phyloP scores from a whole-genome alignment of 2,888 invertebrate genomes.

The Ariolimax columbianus region DNA sequence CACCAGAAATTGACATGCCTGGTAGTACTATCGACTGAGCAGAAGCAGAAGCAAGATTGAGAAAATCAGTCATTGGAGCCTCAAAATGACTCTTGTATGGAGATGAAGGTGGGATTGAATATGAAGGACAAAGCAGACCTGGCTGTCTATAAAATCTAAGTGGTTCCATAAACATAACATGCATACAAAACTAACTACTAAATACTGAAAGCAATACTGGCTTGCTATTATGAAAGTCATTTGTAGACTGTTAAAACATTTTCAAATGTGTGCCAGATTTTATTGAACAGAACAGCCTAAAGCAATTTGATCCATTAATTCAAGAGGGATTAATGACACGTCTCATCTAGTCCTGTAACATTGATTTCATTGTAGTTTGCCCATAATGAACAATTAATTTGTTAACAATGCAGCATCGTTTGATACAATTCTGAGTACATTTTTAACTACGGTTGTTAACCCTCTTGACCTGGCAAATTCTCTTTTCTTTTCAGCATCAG shows the following conservation, averaged over 20 bases:
- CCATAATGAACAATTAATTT: background rate
- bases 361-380: background rate
- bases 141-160: background rate
- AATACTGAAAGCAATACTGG: constrained; percentile 4
- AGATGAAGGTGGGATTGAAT: background rate
- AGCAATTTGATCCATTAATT: background rate
- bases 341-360: background rate
- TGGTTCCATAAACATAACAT: background rate
- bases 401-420: background rate
- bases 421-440: background rate
- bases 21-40: too few relatives aligned
- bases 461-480: background rate
- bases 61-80: too few relatives aligned
- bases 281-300: background rate
- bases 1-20: too few relatives aligned
- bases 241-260: background rate
- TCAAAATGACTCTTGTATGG: background rate
- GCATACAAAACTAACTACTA: background rate
- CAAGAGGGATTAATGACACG: background rate
- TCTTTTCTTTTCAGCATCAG: background rate
- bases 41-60: too few relatives aligned
- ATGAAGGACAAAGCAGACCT: background rate
- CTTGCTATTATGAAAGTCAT: background rate
- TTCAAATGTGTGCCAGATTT: background rate
- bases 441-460: background rate